These are phyloP conservation scores for Cotesia congregata DNA, from an alignment of 2,888 invertebrate species.

Conservation along the genomic window DNA sequence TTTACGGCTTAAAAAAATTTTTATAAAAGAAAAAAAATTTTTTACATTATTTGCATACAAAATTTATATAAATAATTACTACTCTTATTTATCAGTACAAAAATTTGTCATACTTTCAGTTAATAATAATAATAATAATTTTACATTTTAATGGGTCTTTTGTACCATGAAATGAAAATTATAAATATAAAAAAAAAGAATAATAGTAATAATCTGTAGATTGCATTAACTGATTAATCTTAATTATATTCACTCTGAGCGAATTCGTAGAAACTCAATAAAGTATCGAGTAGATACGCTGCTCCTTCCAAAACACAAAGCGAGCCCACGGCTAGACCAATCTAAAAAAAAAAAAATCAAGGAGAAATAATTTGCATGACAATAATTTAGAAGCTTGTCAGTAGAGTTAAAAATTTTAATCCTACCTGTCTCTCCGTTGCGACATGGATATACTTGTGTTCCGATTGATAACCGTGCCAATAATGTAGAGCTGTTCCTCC, in stretches of 20 bases:
- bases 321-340: slow-evolving; percentile 85
- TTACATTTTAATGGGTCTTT: no score
- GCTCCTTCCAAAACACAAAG: slow-evolving; percentile 86
- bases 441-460: slow-evolving; percentile 82
- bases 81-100: no score
- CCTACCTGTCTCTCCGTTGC: slow-evolving; percentile 81
- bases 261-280: slow-evolving; percentile 82
- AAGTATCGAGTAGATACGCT: slow-evolving; percentile 84
- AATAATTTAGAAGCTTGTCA: slow-evolving; percentile 15
- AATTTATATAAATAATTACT: no score
- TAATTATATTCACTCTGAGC: slow-evolving; percentile 76
- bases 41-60: no score
- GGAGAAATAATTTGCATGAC: slow-evolving; percentile 7
- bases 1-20: no score
- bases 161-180: background rate
- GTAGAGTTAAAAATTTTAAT: slow-evolving; percentile 10
- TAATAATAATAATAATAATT: no score
- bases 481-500: slow-evolving; percentile 90
- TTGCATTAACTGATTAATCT: slow-evolving; percentile 17
- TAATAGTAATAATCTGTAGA: background rate
- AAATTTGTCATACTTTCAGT: no score
- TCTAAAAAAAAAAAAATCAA: slow-evolving; percentile 69
- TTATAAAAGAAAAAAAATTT: no score
- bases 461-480: slow-evolving; percentile 89
- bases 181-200: background rate